phyloP scores from a whole-genome alignment of 2,113 vertebrate species.

The Amphiprion ocellaris region DNA sequence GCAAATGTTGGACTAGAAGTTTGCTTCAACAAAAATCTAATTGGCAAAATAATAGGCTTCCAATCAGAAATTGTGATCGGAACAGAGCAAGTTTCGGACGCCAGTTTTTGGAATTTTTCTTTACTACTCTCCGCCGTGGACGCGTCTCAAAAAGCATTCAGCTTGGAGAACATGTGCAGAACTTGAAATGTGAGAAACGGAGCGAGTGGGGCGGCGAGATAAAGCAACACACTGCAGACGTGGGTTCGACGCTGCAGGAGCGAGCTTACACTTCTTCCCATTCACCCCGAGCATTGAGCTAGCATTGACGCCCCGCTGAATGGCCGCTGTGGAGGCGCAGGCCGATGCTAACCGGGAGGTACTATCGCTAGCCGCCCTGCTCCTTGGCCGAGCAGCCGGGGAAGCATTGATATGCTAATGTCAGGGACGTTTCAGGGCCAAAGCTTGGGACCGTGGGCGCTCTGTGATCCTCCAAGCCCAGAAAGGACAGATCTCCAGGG shows the following conservation, averaged over 20 bases:
- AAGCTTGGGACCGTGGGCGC: constrained; percentile 77
- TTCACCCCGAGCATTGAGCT: constrained; percentile 69
- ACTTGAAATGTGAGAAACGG: constrained; percentile 6
- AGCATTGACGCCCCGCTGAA: constrained; percentile 76
- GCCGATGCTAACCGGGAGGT: constrained; percentile 67
- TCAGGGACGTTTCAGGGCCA: constrained; percentile 72
- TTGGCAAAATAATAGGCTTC: too few relatives aligned
- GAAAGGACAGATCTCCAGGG: constrained; percentile 81
- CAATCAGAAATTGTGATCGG: neutral
- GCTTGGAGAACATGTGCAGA: neutral
- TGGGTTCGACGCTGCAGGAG: constrained; percentile 50
- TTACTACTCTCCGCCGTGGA: neutral
- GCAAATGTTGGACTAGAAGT: neutral
- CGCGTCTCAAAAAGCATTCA: neutral
- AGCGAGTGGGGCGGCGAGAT: constrained; percentile 9
- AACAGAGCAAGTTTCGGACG: neutral
- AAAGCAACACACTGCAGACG: constrained; percentile 39
- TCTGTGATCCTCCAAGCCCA: constrained; percentile 80
- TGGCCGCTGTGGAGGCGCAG: constrained; percentile 58
- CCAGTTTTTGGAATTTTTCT: neutral
- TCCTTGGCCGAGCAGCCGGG: constrained; percentile 63
- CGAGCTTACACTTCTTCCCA: constrained; percentile 63
- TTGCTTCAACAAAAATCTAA: neutral
- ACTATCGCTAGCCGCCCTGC: constrained; percentile 68
- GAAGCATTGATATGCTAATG: constrained; percentile 81